Evolutionary conservation across 2,113 vertebrate genomes (phyloP).

Genomic region (Lichenostomus cassidix): DNA sequence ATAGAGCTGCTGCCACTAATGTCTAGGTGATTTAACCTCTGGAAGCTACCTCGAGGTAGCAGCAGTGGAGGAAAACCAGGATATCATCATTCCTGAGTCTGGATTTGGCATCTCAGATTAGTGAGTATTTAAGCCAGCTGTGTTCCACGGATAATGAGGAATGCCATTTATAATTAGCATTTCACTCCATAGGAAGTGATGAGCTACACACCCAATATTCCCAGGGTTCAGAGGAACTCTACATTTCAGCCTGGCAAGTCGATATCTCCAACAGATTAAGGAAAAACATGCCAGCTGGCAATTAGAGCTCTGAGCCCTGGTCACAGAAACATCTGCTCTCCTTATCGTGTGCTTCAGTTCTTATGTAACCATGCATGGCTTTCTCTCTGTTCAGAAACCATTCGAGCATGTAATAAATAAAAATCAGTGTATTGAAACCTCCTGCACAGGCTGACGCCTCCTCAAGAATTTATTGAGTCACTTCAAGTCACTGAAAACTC

Average conservation of each 20-base stretch:
- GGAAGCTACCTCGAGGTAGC: neutral
- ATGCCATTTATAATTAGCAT: neutral
- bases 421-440: neutral
- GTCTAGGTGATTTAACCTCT: neutral
- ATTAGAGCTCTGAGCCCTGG: neutral
- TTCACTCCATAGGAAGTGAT: neutral
- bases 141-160: neutral
- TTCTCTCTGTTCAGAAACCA: neutral
- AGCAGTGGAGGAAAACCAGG: neutral
- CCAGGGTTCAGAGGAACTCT: neutral
- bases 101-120: neutral
- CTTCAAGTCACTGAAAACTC: neutral
- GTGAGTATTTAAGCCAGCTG: neutral
- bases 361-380: neutral
- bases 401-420: neutral
- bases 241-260: neutral
- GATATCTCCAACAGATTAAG: neutral
- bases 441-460: neutral
- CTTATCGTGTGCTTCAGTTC: neutral
- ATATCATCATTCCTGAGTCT: neutral
- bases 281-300: constrained; percentile 1
- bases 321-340: constrained; percentile 32
- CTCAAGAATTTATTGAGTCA: neutral
- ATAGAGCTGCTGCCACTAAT: neutral
- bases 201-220: neutral